Evolutionary conservation across 2,113 vertebrate species (phyloP).

Genomic region (Mungos mungo): DNA sequence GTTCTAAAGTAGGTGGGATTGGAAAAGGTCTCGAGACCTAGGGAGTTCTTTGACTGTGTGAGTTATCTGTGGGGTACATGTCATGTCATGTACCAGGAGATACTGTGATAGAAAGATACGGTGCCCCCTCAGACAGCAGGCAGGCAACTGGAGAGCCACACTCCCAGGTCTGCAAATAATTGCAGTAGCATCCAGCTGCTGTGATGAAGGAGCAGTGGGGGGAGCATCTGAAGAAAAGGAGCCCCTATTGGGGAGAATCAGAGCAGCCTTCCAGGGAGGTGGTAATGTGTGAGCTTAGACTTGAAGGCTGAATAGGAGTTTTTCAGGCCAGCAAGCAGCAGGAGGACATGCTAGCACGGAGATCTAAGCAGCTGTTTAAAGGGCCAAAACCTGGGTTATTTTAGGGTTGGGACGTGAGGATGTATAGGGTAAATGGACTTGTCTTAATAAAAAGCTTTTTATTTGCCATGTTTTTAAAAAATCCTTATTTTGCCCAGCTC

Average conservation of each 20-base stretch:
- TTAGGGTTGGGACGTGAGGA: not conserved
- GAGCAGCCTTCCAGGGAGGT: not conserved
- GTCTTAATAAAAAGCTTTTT: not conserved
- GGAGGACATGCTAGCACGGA: not conserved
- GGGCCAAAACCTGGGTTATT: not conserved
- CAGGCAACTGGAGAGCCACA: not conserved
- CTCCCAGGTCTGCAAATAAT: not conserved
- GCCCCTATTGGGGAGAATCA: not conserved
- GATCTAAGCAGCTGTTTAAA: not conserved
- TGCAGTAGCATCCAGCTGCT: not conserved
- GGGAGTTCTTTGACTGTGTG: not conserved
- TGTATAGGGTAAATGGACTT: conserved; percentile 4
- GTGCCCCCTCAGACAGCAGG: not conserved
- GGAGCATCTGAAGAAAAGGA: not conserved
- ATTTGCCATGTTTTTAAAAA: not conserved
- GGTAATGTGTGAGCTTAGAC: not conserved
- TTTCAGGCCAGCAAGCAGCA: conserved; percentile 5
- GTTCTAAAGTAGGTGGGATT: not conserved
- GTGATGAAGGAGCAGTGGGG: not conserved
- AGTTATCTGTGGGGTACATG: not conserved
- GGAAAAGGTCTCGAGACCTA: not conserved
- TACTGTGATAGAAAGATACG: not conserved
- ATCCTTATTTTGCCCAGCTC: not conserved
- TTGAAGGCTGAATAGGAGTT: not conserved
- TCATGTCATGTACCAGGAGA: not conserved